These are phyloP conservation scores for Papilio demoleus DNA, from an alignment of 2,888 invertebrate species.

Conservation along the genomic window DNA sequence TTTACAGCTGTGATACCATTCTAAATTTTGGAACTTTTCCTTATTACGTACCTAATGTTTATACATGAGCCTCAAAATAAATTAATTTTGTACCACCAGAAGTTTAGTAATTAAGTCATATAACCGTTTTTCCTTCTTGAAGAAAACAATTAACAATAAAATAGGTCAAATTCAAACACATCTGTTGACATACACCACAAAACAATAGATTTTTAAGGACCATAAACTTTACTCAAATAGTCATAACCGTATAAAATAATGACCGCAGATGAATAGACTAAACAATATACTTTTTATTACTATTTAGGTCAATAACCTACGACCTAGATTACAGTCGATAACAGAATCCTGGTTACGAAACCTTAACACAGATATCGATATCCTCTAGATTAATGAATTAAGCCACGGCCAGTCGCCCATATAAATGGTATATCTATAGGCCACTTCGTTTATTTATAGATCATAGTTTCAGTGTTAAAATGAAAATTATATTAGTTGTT, in stretches of 20 bases:
- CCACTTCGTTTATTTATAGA: conserved; percentile 26
- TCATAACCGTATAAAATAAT: conserved; percentile 19
- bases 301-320: conserved; percentile 19
- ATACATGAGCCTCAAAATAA: too few relatives aligned
- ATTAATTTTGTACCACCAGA: too few relatives aligned
- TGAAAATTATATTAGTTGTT: conserved; percentile 24
- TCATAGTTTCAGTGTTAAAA: conserved; percentile 28
- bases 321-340: conserved; percentile 42
- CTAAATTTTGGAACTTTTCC: too few relatives aligned
- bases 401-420: conserved; percentile 45
- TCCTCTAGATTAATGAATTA: conserved; percentile 45
- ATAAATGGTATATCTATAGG: conserved; percentile 40
- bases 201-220: conserved; percentile 23
- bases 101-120: neutral
- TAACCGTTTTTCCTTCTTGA: neutral
- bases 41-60: too few relatives aligned
- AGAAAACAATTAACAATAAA: neutral
- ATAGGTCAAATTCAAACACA: conserved; percentile 13
- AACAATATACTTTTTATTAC: conserved; percentile 17
- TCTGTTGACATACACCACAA: neutral
- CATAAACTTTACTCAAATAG: conserved; percentile 2
- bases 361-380: conserved; percentile 44
- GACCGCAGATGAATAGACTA: conserved; percentile 4
- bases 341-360: conserved; percentile 50
- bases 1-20: too few relatives aligned